Base-by-base conservation (phyloP, 53 echinoderm and acorn worm species). In the Actinopyga echinites region DNA sequence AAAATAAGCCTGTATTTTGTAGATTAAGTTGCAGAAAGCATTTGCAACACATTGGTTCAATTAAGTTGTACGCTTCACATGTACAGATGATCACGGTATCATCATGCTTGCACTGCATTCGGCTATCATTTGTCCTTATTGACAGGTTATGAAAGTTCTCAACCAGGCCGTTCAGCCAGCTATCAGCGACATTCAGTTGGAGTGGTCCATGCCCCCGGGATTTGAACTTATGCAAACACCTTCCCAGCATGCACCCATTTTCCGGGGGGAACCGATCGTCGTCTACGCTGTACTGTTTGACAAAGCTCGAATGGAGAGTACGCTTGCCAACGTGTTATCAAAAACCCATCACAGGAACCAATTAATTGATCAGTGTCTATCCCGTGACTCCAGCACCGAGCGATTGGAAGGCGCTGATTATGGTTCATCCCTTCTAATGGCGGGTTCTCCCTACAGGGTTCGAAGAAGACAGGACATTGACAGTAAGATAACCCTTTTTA, bases 231-330 rank as follows among this genome's bases (percentile, higher is more conserved):
- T 92, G 13, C 93, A 97, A 62, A 90, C 94, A 10, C 94, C 94
- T 8, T 32, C 79, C 19, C 80, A 92, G 40, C 94, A 91, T n/a
- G 81, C 92, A 44, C 86, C 93, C 4, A 86, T 90, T 62, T 52
- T 88, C 42, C 84, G 87, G 19, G 94, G 94, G 10, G 97, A 97
- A 54, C 90, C 93, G 7, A 86, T 97, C 56, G 91, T 97, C 22
- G 81, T 97, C 58, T 97, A 94, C 79, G 97, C 94, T 68, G 86
- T 97, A 12, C 92, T 97, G 30, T 89, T 88, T 23, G 97, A 97
- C 55, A 90, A 90, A 13, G 93, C 86, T 38, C 83, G 92, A 6
- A 84, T 97, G 86, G 90, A 97, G 31, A 94, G 59, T 80, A 97
- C 95, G 25, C 77, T 95, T 31, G 95, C 93, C 5, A 93, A 89